Base-by-base conservation (phyloP, 2,888 invertebrate genomes). In the Meliscaeva auricollis region DNA sequence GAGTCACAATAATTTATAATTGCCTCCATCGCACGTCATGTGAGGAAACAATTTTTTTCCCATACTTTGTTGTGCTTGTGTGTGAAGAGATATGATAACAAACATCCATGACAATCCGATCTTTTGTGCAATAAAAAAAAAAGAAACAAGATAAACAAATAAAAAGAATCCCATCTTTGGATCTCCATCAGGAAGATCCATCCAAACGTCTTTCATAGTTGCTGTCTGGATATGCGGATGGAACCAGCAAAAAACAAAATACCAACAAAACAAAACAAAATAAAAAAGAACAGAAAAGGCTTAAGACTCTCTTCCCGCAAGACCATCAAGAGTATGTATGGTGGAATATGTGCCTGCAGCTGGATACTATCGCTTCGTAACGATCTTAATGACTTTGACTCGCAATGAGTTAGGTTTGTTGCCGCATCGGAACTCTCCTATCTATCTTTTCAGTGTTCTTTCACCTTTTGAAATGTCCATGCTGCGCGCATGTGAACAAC, bases 371-470 rank as follows among this genome's bases (percentile, higher is more conserved):
- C 85, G 81, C 81, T 81, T 73, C 73, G 76, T 76, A 85, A 85
- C 80, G 85, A 85, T 85, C 85, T 85, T 85, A 85, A 85, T 85
- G 85, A 81, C 81, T 85, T 77, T 77, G 69, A 73, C 76, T 85
- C 72, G 73, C 76, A 85, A 85, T 81, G 81, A 76, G 72, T 85
- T 81, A 77, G 80, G 66, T 70, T 80, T 77, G 46, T 38, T 77
- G 60, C 56, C 66, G n/a, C 32, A 38, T 6, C n/a, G 48, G 46
- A 41, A 22, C 60, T 56, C 62, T 32, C 50, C 11, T 62, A 50
- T 80, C 70, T 64, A 46, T 64, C 46, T 64, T 15, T 32, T 20
- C 22, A 48, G 46, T 56, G 58, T 68, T 80, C 68, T 62, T 74
- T 79, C 64, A 79, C 79, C 82, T 83, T 73, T 54, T 38, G 48